These are phyloP conservation scores for Salvelinus alpinus DNA, from an alignment of 2,113 vertebrate species.

Conservation along the genomic window DNA sequence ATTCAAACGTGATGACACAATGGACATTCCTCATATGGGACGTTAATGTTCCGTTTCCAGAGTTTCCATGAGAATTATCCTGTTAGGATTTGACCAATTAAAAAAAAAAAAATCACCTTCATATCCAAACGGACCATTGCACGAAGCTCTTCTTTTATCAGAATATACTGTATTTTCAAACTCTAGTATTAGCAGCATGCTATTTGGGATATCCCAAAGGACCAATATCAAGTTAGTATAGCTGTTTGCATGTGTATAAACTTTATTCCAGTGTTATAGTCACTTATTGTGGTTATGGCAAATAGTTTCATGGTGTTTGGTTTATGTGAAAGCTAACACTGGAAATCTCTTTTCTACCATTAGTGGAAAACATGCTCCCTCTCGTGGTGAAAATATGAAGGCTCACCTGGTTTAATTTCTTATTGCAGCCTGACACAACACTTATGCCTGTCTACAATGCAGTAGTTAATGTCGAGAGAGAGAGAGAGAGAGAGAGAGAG, in stretches of 20 bases:
- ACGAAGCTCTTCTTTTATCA: background rate
- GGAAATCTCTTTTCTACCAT: background rate
- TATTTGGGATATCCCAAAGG: background rate
- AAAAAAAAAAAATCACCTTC: too few species aligned
- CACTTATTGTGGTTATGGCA: background rate
- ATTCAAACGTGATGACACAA: constrained; percentile 1
- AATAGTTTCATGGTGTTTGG: constrained; percentile 1
- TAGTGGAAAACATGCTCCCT: background rate
- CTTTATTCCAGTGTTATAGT: background rate
- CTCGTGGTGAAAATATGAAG: constrained; percentile 1
- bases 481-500: too few species aligned
- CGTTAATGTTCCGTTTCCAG: background rate
- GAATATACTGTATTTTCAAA: too few species aligned
- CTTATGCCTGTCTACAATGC: background rate
- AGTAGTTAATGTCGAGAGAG: background rate
- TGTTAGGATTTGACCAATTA: background rate
- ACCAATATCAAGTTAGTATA: background rate
- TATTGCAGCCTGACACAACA: background rate
- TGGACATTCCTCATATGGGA: background rate
- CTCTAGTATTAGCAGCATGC: background rate
- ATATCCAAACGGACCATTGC: background rate
- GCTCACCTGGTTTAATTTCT: background rate
- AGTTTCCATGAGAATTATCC: background rate
- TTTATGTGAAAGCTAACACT: background rate
- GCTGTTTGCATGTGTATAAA: background rate